These are phyloP conservation scores for Forficula auricularia DNA, from an alignment of 1,140 invertebrate species.

Conservation along the genomic window DNA sequence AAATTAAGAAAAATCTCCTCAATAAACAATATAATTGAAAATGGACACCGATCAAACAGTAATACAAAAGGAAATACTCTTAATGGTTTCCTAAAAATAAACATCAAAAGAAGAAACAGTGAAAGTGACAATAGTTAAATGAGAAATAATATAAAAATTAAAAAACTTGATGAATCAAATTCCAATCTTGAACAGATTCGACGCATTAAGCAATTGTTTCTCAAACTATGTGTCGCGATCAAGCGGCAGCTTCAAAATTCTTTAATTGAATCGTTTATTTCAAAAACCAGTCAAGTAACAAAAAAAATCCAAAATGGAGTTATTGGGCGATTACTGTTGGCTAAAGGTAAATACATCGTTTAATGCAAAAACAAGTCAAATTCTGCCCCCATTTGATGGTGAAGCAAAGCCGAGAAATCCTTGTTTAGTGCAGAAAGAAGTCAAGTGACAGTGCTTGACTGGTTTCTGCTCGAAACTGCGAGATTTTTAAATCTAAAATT, in stretches of 20 bases:
- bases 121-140: no score
- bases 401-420: not conserved
- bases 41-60: no score
- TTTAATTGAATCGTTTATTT: not conserved
- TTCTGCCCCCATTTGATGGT: not conserved
- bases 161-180: no score
- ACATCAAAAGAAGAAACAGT: no score
- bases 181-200: no score
- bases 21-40: no score
- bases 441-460: not conserved
- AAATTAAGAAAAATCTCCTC: no score
- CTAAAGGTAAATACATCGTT: slow-evolving; percentile 3
- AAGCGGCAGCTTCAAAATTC: not conserved
- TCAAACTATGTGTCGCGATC: no score
- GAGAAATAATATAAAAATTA: no score
- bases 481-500: not conserved
- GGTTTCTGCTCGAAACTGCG: not conserved
- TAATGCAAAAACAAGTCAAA: not conserved
- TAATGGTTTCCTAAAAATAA: no score
- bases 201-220: no score
- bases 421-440: not conserved
- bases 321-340: not conserved
- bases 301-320: not conserved
- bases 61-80: no score
- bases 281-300: slow-evolving; percentile 1